A percentile compares a stretch with the other conserved stretches of the same genome.
Conservation (phyloP, 2,113 vertebrate genomes). For the Microcebus ravelobensis region DNA sequence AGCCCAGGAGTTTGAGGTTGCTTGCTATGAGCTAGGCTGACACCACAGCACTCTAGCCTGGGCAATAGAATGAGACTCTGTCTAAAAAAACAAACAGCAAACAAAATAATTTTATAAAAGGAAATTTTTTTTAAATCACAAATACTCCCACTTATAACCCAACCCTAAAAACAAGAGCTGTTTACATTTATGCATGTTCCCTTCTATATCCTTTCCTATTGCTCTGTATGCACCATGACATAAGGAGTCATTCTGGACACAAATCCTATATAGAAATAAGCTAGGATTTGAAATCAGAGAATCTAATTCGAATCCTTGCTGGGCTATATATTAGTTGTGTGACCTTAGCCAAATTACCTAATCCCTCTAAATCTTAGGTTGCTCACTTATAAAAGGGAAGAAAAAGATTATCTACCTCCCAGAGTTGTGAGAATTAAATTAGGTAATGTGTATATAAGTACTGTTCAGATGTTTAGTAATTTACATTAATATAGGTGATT, state of each 20-base stretch:
- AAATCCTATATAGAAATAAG: neutral
- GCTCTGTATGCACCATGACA: neutral
- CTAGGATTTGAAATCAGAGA: neutral
- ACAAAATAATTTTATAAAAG: neutral
- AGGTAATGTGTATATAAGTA: slow-evolving; percentile 1
- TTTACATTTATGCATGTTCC: neutral
- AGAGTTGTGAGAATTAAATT: slow-evolving; percentile 22
- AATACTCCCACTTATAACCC: neutral
- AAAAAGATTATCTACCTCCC: neutral
- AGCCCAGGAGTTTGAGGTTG: too few relatives aligned
- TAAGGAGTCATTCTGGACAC: neutral
- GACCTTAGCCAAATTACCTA: neutral
- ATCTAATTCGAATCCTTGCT: neutral
- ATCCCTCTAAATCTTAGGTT: slow-evolving; percentile 7
- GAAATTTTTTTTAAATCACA: neutral
- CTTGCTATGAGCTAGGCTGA: too few relatives aligned
- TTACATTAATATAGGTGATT: slow-evolving; percentile 30
- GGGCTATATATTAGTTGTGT: neutral
- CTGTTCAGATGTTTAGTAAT: neutral
- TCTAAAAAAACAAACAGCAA: too few relatives aligned
- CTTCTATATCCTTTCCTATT: neutral
- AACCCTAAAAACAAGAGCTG: neutral
- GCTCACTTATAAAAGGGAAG: neutral
- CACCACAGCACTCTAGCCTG: too few relatives aligned
- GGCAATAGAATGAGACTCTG: too few relatives aligned